Conservation (phyloP, 2,888 invertebrate genomes). For the Argyresthia goedartella region DNA sequence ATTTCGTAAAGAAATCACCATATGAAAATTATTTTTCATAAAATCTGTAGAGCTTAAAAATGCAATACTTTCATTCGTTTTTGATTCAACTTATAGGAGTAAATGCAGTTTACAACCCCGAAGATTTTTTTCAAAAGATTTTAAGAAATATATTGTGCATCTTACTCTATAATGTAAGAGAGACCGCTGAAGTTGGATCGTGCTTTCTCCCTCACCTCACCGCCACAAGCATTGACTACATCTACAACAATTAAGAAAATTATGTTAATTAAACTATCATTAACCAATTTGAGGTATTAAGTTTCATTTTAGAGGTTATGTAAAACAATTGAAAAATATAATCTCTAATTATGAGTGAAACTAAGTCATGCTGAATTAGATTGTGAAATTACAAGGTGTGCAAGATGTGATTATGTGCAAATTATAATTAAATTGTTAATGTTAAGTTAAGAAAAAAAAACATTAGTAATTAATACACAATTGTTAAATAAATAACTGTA, state of each 20-base stretch:
- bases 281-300: slow-evolving; percentile 7
- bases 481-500: neutral
- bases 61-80: too few species aligned
- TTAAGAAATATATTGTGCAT: slow-evolving; percentile 17
- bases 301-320: neutral
- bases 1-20: too few species aligned
- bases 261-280: slow-evolving; percentile 26
- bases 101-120: too few species aligned
- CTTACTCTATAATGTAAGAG: slow-evolving; percentile 69
- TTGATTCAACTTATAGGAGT: too few species aligned
- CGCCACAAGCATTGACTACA: slow-evolving; percentile 91
- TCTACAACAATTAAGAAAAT: slow-evolving; percentile 77
- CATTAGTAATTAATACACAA: neutral
- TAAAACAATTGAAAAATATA: too few species aligned
- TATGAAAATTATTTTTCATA: too few species aligned
- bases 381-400: neutral
- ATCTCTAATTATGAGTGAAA: too few species aligned
- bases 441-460: too few species aligned
- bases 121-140: neutral
- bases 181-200: slow-evolving; percentile 70
- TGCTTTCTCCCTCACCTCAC: slow-evolving; percentile 79
- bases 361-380: too few species aligned
- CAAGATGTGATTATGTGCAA: neutral
- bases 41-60: too few species aligned
- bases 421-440: neutral